phyloP scores from a whole-genome alignment of 1,140 invertebrate species.

The Aphaenogaster floridana region DNA sequence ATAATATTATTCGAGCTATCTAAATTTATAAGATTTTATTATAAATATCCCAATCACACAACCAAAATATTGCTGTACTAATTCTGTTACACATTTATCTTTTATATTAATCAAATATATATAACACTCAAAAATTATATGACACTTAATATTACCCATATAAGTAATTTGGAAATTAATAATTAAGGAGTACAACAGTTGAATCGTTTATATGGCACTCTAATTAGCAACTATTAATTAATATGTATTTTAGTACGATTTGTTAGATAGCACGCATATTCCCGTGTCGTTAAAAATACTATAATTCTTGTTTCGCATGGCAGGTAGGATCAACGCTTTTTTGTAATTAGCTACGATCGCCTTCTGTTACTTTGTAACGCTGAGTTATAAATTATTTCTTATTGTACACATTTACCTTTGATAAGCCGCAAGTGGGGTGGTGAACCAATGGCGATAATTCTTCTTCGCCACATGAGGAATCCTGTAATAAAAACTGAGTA shows the following conservation, averaged over 20 bases:
- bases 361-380: not conserved
- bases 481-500: conserved; percentile 74
- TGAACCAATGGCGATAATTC: conserved; percentile 76
- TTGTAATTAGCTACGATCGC: conserved; percentile 48
- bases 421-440: conserved; percentile 72
- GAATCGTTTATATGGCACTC: not conserved
- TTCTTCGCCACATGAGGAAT: conserved; percentile 82
- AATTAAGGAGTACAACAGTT: conserved; percentile 6
- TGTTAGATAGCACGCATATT: not conserved
- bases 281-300: not conserved
- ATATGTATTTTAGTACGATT: not conserved
- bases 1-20: not conserved
- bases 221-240: conserved; percentile 11
- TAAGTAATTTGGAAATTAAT: not conserved
- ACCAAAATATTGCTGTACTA: not conserved
- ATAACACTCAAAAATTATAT: conserved; percentile 5
- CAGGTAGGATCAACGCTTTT: not conserved
- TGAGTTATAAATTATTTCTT: conserved; percentile 64
- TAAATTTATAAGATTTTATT: not conserved
- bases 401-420: conserved; percentile 77
- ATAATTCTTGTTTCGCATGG: conserved; percentile 1
- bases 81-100: not conserved
- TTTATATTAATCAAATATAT: not conserved
- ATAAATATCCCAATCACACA: not conserved
- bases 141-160: not conserved